phyloP scores from a whole-genome alignment of 2,113 vertebrate genomes.

The Siniperca chuatsi region DNA sequence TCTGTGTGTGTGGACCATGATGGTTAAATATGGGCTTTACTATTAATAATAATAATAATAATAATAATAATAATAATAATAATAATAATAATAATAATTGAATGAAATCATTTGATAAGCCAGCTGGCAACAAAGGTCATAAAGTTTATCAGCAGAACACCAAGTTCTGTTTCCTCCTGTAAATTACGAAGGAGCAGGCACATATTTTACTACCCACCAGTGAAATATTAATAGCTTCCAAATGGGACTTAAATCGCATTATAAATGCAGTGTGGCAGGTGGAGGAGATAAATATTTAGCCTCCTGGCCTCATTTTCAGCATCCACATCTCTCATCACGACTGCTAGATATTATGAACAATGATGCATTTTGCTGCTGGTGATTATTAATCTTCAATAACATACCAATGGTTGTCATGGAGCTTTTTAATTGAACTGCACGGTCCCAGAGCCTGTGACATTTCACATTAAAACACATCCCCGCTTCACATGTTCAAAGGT shows the following conservation, averaged over 20 bases:
- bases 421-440: conserved; percentile 18
- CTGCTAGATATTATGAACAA: neutral
- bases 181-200: neutral
- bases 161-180: neutral
- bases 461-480: conserved; percentile 32
- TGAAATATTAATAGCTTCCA: neutral
- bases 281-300: conserved; percentile 12
- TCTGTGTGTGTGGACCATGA: neutral
- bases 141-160: neutral
- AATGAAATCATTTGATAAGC: neutral
- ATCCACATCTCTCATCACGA: conserved; percentile 1
- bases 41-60: neutral
- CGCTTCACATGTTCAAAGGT: conserved; percentile 9
- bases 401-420: neutral
- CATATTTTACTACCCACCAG: neutral
- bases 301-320: conserved; percentile 11
- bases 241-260: conserved; percentile 17
- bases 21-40: neutral
- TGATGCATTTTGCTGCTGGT: conserved; percentile 1
- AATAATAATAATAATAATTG: too few relatives aligned
- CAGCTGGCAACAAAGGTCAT: neutral
- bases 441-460: conserved; percentile 27
- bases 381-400: neutral
- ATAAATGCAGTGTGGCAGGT: neutral
- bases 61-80: too few relatives aligned